These are phyloP conservation scores for Epistrophe eligans DNA, from an alignment of 2,888 invertebrate genomes.

Conservation along the genomic window DNA sequence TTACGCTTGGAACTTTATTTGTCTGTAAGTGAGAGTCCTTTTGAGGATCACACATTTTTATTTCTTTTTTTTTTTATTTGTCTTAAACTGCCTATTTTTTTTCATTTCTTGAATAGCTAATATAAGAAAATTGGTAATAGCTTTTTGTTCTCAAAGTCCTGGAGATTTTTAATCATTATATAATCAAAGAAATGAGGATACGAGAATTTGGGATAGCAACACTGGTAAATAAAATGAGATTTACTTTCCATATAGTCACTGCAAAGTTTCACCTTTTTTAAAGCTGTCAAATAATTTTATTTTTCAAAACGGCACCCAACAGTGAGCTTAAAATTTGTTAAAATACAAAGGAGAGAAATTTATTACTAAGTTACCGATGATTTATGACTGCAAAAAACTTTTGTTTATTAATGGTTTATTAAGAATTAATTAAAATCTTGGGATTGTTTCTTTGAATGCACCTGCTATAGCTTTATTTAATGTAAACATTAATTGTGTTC, in stretches of 20 bases:
- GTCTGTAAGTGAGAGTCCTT: conserved; percentile 51
- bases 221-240: neutral
- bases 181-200: neutral
- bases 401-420: no score
- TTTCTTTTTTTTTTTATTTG: conserved; percentile 19
- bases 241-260: no score
- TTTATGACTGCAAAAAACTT: no score
- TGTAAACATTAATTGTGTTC: no score
- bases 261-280: no score
- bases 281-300: neutral
- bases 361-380: no score
- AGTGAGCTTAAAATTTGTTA: neutral
- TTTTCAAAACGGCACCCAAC: neutral
- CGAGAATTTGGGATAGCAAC: neutral
- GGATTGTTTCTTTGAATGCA: no score
- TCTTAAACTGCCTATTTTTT: conserved; percentile 30
- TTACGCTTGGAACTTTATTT: conserved; percentile 74
- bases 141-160: conserved; percentile 25
- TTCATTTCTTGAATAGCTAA: conserved; percentile 19
- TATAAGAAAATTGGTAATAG: conserved; percentile 39
- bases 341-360: neutral
- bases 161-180: neutral
- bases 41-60: conserved; percentile 5
- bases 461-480: no score
- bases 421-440: no score